phyloP scores from a whole-genome alignment of 2,113 vertebrate genomes.

The Osmerus mordax region DNA sequence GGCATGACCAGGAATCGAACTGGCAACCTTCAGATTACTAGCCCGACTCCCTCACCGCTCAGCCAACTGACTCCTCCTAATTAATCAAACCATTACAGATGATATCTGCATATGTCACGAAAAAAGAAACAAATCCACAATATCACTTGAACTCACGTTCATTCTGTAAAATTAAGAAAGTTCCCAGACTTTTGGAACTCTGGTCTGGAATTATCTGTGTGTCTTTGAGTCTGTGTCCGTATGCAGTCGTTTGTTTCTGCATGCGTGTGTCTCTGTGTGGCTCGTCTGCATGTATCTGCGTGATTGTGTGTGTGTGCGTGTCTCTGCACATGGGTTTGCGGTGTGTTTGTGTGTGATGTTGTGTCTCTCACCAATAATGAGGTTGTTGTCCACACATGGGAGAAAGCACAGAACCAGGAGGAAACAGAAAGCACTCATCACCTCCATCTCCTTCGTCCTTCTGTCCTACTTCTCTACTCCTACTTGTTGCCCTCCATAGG shows the following conservation, averaged over 20 bases:
- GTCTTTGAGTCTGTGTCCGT: constrained; percentile 11
- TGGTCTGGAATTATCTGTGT: not conserved
- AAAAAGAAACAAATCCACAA: too few relatives aligned
- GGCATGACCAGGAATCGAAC: too few relatives aligned
- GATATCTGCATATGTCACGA: too few relatives aligned
- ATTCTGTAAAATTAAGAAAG: too few relatives aligned
- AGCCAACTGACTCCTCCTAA: too few relatives aligned
- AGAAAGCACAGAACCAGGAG: constrained; percentile 54
- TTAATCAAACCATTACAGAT: too few relatives aligned
- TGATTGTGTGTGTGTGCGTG: not conserved
- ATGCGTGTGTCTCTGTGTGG: not conserved
- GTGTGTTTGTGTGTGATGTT: not conserved
- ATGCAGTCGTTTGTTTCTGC: constrained; percentile 18
- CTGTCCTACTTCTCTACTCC: constrained; percentile 15
- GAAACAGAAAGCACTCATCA: constrained; percentile 31
- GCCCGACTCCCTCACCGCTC: too few relatives aligned
- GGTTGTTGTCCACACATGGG: constrained; percentile 49
- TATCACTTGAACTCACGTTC: too few relatives aligned
- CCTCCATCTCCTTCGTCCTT: constrained; percentile 45
- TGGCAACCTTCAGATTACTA: too few relatives aligned
- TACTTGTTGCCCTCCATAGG: constrained; percentile 27
- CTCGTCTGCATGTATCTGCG: not conserved
- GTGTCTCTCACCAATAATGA: constrained; percentile 60
- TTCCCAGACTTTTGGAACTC: too few relatives aligned
- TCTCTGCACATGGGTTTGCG: not conserved